Percentiles rank a stretch among this genome's conserved stretches.
These are phyloP conservation scores for Chironomus tepperi DNA, from an alignment of 1,140 invertebrate genomes.

Conservation along the genomic window DNA sequence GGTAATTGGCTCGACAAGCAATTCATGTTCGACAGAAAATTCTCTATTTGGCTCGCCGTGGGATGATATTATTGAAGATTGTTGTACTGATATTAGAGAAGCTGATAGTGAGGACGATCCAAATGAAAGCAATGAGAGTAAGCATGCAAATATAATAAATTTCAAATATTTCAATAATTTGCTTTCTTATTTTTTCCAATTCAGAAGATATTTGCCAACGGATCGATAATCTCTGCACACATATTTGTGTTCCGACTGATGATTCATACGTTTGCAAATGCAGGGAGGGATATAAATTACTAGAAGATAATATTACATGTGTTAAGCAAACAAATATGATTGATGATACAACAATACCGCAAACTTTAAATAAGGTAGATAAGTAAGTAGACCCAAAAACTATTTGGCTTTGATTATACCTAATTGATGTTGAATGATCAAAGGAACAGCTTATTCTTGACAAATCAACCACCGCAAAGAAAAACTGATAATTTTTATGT, in stretches of 20 bases:
- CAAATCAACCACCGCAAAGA: too few species aligned
- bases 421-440: too few species aligned
- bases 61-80: slow-evolving; percentile 34
- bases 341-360: slow-evolving; percentile 33
- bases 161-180: slow-evolving; percentile 25
- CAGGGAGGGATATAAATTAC: slow-evolving; percentile 52
- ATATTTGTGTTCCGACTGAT: slow-evolving; percentile 54
- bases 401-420: too few species aligned
- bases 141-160: neutral
- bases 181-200: slow-evolving; percentile 30
- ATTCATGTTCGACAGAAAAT: slow-evolving; percentile 32
- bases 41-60: slow-evolving; percentile 32
- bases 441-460: too few species aligned
- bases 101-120: neutral
- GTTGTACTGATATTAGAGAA: slow-evolving; percentile 29
- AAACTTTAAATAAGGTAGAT: slow-evolving; percentile 31
- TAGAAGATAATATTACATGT: slow-evolving; percentile 54
- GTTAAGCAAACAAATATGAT: slow-evolving; percentile 31
- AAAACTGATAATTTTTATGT: too few species aligned
- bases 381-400: neutral
- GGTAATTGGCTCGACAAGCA: slow-evolving; percentile 34
- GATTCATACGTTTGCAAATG: slow-evolving; percentile 64
- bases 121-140: slow-evolving; percentile 21
- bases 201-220: slow-evolving; percentile 55
- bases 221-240: slow-evolving; percentile 55